phyloP scores from a whole-genome alignment of 2,888 invertebrate species.

The Danaus chrysippus region DNA sequence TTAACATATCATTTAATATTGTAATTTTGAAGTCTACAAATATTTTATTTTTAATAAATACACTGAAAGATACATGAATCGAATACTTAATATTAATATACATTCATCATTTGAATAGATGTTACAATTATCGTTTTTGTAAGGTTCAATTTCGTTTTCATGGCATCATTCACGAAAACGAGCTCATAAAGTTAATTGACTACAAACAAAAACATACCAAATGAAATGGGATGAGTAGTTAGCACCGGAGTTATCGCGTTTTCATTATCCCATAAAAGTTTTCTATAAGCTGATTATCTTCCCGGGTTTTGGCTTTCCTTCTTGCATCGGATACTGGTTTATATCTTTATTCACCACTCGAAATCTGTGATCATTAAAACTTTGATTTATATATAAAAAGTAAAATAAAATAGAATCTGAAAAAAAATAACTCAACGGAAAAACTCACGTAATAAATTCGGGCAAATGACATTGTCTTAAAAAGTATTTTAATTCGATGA shows the following conservation, averaged over 20 bases:
- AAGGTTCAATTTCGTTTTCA: slow-evolving; percentile 28
- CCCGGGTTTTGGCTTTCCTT: background rate
- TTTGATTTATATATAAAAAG: background rate
- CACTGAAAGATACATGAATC: too few relatives aligned
- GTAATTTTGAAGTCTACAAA: too few relatives aligned
- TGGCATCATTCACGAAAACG: slow-evolving; percentile 32
- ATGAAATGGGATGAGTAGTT: slow-evolving; percentile 39
- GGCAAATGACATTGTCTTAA: slow-evolving; percentile 57
- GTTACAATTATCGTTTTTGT: slow-evolving; percentile 19
- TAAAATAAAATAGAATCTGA: background rate
- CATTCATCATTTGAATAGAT: background rate
- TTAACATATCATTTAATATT: too few relatives aligned
- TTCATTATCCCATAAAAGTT: slow-evolving; percentile 36
- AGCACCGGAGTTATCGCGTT: slow-evolving; percentile 31
- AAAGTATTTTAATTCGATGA: slow-evolving; percentile 70
- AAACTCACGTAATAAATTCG: slow-evolving; percentile 47
- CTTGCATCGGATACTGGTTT: background rate
- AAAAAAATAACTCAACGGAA: slow-evolving; percentile 13
- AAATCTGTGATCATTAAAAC: background rate
- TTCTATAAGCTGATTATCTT: slow-evolving; percentile 33
- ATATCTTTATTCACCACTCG: background rate
- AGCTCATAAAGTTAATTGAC: slow-evolving; percentile 42
- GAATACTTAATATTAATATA: background rate
- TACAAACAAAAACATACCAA: slow-evolving; percentile 40
- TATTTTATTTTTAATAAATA: too few relatives aligned